Percentiles rank a stretch among this genome's conserved stretches.
Conservation (phyloP, 2,888 invertebrate genomes). For the Ophion ventricosus region DNA sequence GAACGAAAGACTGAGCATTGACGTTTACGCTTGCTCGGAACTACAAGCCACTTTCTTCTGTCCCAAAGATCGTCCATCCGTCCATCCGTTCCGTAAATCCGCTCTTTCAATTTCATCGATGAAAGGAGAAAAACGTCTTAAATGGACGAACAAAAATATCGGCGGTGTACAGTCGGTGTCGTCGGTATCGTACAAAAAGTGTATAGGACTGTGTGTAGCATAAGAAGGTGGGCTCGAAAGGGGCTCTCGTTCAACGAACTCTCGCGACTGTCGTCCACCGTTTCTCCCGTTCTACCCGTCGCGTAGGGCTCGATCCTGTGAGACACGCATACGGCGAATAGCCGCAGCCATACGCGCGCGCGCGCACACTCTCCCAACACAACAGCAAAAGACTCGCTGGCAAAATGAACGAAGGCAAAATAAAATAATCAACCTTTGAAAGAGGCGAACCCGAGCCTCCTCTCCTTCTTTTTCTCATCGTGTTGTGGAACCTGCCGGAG, state of each 20-base stretch:
- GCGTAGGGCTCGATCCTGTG: slow-evolving; percentile 60
- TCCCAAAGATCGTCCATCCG: no score
- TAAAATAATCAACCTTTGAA: slow-evolving; percentile 69
- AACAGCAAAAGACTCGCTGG: slow-evolving; percentile 41
- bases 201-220: slow-evolving; percentile 25
- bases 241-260: slow-evolving; percentile 68
- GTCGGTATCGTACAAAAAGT: slow-evolving; percentile 43
- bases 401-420: slow-evolving; percentile 73
- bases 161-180: slow-evolving; percentile 18
- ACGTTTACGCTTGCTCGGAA: no score
- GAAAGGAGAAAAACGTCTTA: not conserved
- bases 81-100: no score
- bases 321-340: slow-evolving; percentile 43
- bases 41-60: no score
- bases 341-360: not conserved
- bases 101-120: not conserved
- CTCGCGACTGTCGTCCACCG: slow-evolving; percentile 42
- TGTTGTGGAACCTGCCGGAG: slow-evolving; percentile 68
- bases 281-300: slow-evolving; percentile 26
- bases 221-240: slow-evolving; percentile 40
- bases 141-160: slow-evolving; percentile 12
- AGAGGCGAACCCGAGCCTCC: slow-evolving; percentile 59
- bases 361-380: not conserved
- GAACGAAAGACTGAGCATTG: no score
- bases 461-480: slow-evolving; percentile 49